phyloP scores from a whole-genome alignment of 2,888 invertebrate species.

The Trilocha varians region DNA sequence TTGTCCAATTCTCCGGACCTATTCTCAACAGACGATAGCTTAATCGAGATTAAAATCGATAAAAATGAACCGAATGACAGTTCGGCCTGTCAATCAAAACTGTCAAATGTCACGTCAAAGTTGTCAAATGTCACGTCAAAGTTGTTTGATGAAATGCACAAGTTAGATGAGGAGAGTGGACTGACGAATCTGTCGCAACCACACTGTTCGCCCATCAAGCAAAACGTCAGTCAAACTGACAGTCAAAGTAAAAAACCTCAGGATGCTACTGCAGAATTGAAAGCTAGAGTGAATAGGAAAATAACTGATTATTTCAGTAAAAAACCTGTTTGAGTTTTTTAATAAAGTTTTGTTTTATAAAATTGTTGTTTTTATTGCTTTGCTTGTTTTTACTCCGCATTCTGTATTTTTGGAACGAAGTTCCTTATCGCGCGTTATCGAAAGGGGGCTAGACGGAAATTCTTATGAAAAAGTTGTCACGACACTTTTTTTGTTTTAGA shows the following conservation, averaged over 20 bases:
- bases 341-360: slow-evolving; percentile 6
- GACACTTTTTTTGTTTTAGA: too few relatives aligned
- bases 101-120: slow-evolving; percentile 5
- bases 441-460: too few relatives aligned
- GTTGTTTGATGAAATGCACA: slow-evolving; percentile 41
- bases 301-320: slow-evolving; percentile 61
- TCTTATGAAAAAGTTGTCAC: too few relatives aligned
- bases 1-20: slow-evolving; percentile 36
- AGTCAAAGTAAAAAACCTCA: slow-evolving; percentile 10
- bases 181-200: slow-evolving; percentile 11
- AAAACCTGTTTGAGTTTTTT: slow-evolving; percentile 21
- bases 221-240: background rate
- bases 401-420: background rate
- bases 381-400: background rate
- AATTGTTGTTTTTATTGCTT: background rate
- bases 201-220: background rate
- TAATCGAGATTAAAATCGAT: slow-evolving; percentile 16
- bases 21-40: slow-evolving; percentile 35
- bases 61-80: slow-evolving; percentile 1
- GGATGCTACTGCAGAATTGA: slow-evolving; percentile 33
- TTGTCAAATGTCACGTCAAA: too few relatives aligned
- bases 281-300: slow-evolving; percentile 46
- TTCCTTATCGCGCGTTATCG: too few relatives aligned
- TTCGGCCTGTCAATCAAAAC: background rate
- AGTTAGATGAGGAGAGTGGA: slow-evolving; percentile 34